These are phyloP conservation scores for Thecocarcelia acutangulata DNA, from an alignment of 2,888 invertebrate genomes.

Conservation along the genomic window DNA sequence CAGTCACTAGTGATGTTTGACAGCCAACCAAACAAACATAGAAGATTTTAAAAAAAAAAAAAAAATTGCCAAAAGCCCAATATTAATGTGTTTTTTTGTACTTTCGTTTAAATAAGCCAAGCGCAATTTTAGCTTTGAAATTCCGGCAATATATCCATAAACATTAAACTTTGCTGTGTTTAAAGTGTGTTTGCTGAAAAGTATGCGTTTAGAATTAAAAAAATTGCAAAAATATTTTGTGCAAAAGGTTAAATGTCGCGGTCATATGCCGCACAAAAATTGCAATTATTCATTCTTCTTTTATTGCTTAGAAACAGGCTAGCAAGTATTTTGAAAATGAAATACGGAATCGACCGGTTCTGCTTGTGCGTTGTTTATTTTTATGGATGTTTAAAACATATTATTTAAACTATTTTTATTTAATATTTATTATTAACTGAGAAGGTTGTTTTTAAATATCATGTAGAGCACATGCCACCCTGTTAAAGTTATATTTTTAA, in stretches of 20 bases:
- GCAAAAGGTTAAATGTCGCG: conserved; percentile 53
- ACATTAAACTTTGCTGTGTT: no score
- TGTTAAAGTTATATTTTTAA: no score
- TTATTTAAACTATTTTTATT: no score
- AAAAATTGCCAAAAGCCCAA: conserved; percentile 10
- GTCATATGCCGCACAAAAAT: conserved; percentile 57
- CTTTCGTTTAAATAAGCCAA: background rate
- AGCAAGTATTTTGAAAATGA: background rate
- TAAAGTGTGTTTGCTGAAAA: background rate
- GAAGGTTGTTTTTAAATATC: no score
- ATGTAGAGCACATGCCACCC: no score
- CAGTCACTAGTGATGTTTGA: conserved; percentile 54
- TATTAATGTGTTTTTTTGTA: conserved; percentile 1
- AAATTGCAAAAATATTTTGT: background rate
- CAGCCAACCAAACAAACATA: conserved; percentile 19
- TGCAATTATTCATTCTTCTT: conserved; percentile 51
- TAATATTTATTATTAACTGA: no score
- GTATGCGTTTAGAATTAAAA: background rate
- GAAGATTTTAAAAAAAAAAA: conserved; percentile 1
- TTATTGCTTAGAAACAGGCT: background rate
- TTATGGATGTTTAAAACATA: no score
- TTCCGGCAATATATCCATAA: no score
- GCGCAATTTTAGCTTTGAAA: background rate
- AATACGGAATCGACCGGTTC: conserved; percentile 3
- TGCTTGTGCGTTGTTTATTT: background rate